Base-by-base conservation (phyloP, 2,888 invertebrate species). In the Cephus rjabovi region DNA sequence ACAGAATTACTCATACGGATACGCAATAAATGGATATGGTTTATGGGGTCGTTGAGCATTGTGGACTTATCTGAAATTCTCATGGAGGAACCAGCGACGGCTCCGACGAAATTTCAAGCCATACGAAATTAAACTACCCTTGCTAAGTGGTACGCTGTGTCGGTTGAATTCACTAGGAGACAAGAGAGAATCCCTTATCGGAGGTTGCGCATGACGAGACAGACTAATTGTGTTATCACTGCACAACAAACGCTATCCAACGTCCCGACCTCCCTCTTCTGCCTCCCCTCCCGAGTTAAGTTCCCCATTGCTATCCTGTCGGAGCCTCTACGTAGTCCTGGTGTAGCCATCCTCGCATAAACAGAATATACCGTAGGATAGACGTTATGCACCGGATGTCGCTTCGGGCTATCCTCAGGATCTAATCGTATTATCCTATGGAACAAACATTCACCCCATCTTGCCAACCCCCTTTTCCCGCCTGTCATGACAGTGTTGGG, bases 191-290 rank as follows among this genome's bases (percentile, higher is more conserved):
- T 86, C 85, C 84, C 86, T 88, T 89, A 89, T 88, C 89, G 83
- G 86, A 83, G 84, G 86, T 87, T 85, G 86, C 88, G 86, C 88
- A 88, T 89, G 87, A 88, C 85, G 86, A 84, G 86, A 85, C 87
- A 84, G 85, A 86, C 88, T 89, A 89, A 89, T 88, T 89, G 86
- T 86, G 87, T 89, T 89, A 88, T 89, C 89, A 84, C 82, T 79
- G 84, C 81, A 80, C 84, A 84, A 83, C 85, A 83, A 84, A 86
- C 86, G 84, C 83, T 78, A 78, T 81, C 79, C 74, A 75, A 40
- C 71, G 33, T 15, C 9, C 33, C 33, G 33, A 34, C 71, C 12
- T 11, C 23, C 71, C 71, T 71, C 71, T 34, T 34, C 71, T 71
- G 31, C 71, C 71, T 31, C 56, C 37, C 37, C 37, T 6, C 56